Evolutionary conservation across 2,113 vertebrate species (phyloP), one percentile per base, ranked within the genome.

Genomic region (Perognathus longimembris): DNA sequence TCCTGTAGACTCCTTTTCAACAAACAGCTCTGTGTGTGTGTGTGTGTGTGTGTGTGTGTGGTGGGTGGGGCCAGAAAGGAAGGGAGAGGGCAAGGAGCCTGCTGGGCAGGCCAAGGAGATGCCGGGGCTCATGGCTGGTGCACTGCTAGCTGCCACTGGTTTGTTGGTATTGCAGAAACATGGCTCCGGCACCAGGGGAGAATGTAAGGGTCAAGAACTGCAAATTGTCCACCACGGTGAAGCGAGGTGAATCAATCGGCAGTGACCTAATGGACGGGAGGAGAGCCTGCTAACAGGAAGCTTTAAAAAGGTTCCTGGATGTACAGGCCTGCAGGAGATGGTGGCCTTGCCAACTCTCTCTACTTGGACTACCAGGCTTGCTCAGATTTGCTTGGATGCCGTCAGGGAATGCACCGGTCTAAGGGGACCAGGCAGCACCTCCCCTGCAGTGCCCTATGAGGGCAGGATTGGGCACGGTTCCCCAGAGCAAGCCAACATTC

Each of bases 241-340:
- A 95, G 92, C 86, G 73, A 92, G 91, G 89, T 64, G 94, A 94
- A 96, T 96, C 95, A 94, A 93, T 97, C 95, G 75, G 50, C 77
- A 54, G 89, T 92, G 93, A 96, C 95, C 94, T 95, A 86, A 71
- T 20, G 92, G 93, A 83, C 61, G 95, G 88, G 79, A 91, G 59
- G 64, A 50, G 28, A 87, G 76, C 69, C 77, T 89, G 86, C 79
- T 95, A 93, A 57, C 76, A 11, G 79, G 90, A 95, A 45, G 34
- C 85, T 95, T 77, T 71, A 74, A 92, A 94, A 91, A 95, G 88
- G 1, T 86, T 79, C 90, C 69, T 22, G 61, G 64, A 92, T 61
- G 64, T n/a, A 5, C 30, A 45, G 40, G 67, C 76, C 67, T 30
- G 57, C 69, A 28, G 85, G 71, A 90, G 75, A 74, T 61, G 61